Evolutionary conservation across 2,888 invertebrate species (phyloP).

Genomic region (Oxyteleia sp.): DNA sequence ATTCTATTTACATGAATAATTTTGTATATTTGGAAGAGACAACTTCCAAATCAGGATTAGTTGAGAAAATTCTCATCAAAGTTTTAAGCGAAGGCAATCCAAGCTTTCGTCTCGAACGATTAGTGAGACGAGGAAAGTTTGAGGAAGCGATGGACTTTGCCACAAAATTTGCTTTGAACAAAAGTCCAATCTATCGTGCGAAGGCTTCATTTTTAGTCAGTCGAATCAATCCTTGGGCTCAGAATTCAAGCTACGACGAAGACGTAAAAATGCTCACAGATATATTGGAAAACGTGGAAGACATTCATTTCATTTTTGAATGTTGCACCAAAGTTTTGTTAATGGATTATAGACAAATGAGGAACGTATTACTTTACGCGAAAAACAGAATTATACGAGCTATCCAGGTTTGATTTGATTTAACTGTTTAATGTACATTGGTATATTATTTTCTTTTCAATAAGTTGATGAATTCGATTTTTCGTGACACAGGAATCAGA

Average conservation of each 20-base stretch:
- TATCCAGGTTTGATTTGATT: slow-evolving; percentile 70
- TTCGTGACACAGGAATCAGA: slow-evolving; percentile 57
- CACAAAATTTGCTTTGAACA: slow-evolving; percentile 85
- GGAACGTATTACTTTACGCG: slow-evolving; percentile 84
- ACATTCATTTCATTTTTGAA: slow-evolving; percentile 87
- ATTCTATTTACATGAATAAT: slow-evolving; percentile 77
- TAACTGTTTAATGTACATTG: no score
- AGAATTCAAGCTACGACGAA: slow-evolving; percentile 74
- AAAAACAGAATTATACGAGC: slow-evolving; percentile 79
- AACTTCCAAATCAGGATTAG: slow-evolving; percentile 59
- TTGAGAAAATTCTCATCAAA: slow-evolving; percentile 84
- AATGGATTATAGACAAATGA: slow-evolving; percentile 82
- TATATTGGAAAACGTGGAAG: slow-evolving; percentile 87
- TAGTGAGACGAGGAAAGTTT: slow-evolving; percentile 87
- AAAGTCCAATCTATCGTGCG: slow-evolving; percentile 86
- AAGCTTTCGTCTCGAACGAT: slow-evolving; percentile 87
- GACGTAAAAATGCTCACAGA: slow-evolving; percentile 85
- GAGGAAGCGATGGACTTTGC: slow-evolving; percentile 88
- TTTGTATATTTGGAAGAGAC: slow-evolving; percentile 84
- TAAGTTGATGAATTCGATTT: slow-evolving; percentile 18
- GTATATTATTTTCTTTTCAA: neutral
- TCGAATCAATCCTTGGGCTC: slow-evolving; percentile 81
- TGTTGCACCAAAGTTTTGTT: slow-evolving; percentile 87
- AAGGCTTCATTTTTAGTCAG: slow-evolving; percentile 86
- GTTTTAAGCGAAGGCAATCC: slow-evolving; percentile 87